Evolutionary conservation across 2,888 invertebrate genomes (phyloP).

Genomic region (Nasonovia ribisnigri): DNA sequence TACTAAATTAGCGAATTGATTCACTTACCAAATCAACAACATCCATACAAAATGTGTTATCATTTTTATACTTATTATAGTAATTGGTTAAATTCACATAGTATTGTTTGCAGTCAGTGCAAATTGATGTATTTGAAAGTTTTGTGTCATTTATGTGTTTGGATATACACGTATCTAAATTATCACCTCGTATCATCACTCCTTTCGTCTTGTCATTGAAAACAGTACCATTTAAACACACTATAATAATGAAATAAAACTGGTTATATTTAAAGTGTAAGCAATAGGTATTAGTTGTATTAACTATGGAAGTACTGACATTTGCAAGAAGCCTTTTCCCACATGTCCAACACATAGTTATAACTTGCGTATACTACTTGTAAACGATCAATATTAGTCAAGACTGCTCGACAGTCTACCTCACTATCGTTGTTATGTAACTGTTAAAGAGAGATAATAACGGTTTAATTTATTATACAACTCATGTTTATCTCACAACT

Average conservation of each 20-base stretch:
- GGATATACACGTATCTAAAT: conserved; percentile 66
- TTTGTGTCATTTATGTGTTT: conserved; percentile 70
- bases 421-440: conserved; percentile 72
- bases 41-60: conserved; percentile 78
- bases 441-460: conserved; percentile 67
- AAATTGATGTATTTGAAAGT: conserved; percentile 69
- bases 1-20: not conserved
- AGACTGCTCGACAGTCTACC: conserved; percentile 73
- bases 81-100: conserved; percentile 75
- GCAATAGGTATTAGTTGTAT: not conserved
- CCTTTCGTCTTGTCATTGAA: conserved; percentile 73
- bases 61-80: conserved; percentile 75
- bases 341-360: conserved; percentile 74
- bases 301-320: conserved; percentile 71
- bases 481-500: not conserved
- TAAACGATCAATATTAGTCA: conserved; percentile 76
- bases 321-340: conserved; percentile 77
- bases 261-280: not conserved
- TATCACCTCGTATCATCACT: conserved; percentile 61
- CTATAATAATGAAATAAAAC: conserved; percentile 70
- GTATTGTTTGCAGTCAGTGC: conserved; percentile 73
- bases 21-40: conserved; percentile 76
- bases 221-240: conserved; percentile 72
- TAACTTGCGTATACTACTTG: conserved; percentile 76
- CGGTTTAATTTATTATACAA: not conserved